Evolutionary conservation across 2,113 vertebrate genomes (phyloP).

Genomic region (Leiothrix lutea): DNA sequence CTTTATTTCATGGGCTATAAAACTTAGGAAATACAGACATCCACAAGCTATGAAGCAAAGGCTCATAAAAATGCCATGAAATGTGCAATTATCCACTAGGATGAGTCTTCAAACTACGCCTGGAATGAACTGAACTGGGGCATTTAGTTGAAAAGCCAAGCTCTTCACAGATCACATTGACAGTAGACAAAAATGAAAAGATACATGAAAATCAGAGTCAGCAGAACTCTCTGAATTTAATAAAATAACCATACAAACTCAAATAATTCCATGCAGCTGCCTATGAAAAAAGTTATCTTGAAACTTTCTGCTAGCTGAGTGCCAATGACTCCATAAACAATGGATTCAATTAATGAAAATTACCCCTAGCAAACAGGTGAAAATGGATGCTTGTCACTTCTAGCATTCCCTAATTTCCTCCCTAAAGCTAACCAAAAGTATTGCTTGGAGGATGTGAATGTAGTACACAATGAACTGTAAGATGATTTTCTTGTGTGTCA

Average conservation of each 20-base stretch:
- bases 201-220: conserved; percentile 44
- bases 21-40: conserved; percentile 70
- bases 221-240: conserved; percentile 49
- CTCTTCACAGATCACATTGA: conserved; percentile 48
- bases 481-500: background rate
- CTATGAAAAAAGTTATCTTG: conserved; percentile 2
- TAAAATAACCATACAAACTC: conserved; percentile 20
- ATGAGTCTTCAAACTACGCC: conserved; percentile 58
- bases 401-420: conserved; percentile 32
- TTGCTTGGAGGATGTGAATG: background rate
- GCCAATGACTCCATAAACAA: conserved; percentile 53
- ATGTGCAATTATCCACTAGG: conserved; percentile 75
- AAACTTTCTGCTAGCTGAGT: conserved; percentile 44
- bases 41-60: conserved; percentile 74
- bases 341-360: conserved; percentile 68
- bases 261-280: conserved; percentile 24
- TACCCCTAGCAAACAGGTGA: conserved; percentile 13
- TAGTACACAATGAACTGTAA: background rate
- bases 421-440: conserved; percentile 32
- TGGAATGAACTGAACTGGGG: conserved; percentile 48
- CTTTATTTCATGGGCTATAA: conserved; percentile 79
- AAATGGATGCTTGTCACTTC: conserved; percentile 41
- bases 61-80: conserved; percentile 71
- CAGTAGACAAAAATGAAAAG: conserved; percentile 52
- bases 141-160: conserved; percentile 53